Percentiles rank a stretch among this genome's conserved stretches.
phyloP scores from a whole-genome alignment of 2,797 vertebrate species.

The Synanceia verrucosa region DNA sequence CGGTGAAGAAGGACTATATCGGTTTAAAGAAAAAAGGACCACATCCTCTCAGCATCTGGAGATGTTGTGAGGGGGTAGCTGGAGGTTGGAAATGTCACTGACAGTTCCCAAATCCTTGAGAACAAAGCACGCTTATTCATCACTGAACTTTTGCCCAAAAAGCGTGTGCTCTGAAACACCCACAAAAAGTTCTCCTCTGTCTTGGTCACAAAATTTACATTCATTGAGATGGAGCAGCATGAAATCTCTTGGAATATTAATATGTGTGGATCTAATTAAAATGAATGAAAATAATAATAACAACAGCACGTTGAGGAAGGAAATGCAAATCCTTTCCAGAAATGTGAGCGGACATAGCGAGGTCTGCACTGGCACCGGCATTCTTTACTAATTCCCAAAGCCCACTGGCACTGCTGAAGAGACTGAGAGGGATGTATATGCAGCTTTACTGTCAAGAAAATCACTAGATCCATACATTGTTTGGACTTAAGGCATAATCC shows the following conservation, averaged over 20 bases:
- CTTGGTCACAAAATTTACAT: conserved; percentile 47
- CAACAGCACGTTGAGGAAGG: conserved; percentile 33
- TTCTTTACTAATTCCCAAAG: conserved; percentile 69
- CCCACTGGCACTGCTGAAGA: conserved; percentile 58
- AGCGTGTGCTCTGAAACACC: conserved; percentile 57
- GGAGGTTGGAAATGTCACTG: conserved; percentile 66
- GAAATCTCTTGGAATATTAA: conserved; percentile 40
- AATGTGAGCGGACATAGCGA: conserved; percentile 51
- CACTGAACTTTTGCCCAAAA: conserved; percentile 69
- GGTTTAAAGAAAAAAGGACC: conserved; percentile 64
- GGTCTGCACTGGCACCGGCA: conserved; percentile 59
- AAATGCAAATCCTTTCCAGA: conserved; percentile 67
- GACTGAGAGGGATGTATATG: conserved; percentile 60
- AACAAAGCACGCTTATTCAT: conserved; percentile 77
- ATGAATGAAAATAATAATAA: conserved; percentile 53
- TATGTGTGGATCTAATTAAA: conserved; percentile 60
- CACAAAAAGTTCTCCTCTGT: conserved; percentile 54
- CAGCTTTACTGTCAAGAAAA: conserved; percentile 76
- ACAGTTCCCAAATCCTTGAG: conserved; percentile 63
- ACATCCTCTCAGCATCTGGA: conserved; percentile 77
- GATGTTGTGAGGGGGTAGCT: conserved; percentile 64
- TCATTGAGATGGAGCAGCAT: conserved; percentile 12
- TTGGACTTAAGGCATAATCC: conserved; percentile 83
- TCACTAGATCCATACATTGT: conserved; percentile 80
- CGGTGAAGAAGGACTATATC: conserved; percentile 67